Base-by-base conservation (phyloP, 2,113 vertebrate genomes). In the Nothocercus nigrocapillus region DNA sequence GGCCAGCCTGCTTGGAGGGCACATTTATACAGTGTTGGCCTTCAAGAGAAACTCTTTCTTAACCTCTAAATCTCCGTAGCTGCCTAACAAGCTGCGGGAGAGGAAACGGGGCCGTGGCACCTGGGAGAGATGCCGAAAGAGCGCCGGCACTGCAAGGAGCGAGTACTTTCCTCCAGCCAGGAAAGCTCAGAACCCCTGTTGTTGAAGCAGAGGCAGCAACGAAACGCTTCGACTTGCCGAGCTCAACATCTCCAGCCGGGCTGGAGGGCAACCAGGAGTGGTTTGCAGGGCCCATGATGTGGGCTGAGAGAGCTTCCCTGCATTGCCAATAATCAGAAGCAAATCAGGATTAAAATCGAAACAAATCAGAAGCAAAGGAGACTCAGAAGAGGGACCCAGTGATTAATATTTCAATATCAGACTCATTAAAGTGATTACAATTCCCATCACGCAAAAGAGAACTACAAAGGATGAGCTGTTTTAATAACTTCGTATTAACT, bases 331-430 rank as follows among this genome's bases (percentile, higher is more conserved):
- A 90, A 94, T 88, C 36, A 89, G 64, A 94, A 77, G 66, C 36
- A 92, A 96, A 90, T 87, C 22, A 30, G 47, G 68, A 77, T 75
- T 61, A 82, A 90, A 94, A 61, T 87, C 42, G 68, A 94, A 94
- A 74, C 81, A 94, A 96, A 96, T 85, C 74, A 95, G 77, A 94
- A 89, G 79, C 62, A 79, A 90, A 76, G 88, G 73, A 87, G 63
- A 84, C 53, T 87, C 81, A 54, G 28, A 73, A 93, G 47, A 66
- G 62, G 40, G 24, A 82, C 11, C 7, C 44, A 44, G 20, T 53
- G 47, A 91, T 32, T 87, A 82, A 67, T 72, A 70, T 30, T 86
- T 82, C 51, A 92, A 79, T 90, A 75, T 80, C 68, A 90, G 36
- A 85, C 64, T 54, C 72, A 90, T 72, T 24, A 83, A 90, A 96